phyloP scores from a whole-genome alignment of 1,140 invertebrate genomes.

The Drosophila sturtevanti region DNA sequence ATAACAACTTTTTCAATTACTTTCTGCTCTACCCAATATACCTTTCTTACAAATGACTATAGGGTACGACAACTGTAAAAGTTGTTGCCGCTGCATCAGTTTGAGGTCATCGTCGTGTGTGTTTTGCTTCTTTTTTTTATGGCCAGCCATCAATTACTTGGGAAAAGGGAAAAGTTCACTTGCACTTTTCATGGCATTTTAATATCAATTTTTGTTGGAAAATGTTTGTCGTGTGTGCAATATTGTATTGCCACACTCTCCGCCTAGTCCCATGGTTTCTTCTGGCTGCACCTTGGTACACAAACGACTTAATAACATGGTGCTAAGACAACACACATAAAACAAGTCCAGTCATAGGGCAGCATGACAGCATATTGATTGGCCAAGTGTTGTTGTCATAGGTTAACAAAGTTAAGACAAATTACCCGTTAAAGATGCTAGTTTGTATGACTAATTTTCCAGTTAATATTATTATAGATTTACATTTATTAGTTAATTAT shows the following conservation, averaged over 20 bases:
- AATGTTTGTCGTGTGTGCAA: not conserved
- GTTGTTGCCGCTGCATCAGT: constrained; percentile 1
- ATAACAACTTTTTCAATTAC: not conserved
- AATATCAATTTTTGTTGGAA: constrained; percentile 14
- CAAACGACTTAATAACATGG: not conserved
- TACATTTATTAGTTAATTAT: too few species aligned
- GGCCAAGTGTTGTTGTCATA: not conserved
- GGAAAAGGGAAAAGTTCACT: constrained; percentile 8
- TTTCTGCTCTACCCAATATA: not conserved
- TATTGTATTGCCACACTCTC: not conserved
- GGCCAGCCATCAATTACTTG: constrained; percentile 11
- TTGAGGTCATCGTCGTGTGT: constrained; percentile 7
- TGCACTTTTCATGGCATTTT: constrained; percentile 16
- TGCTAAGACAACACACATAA: not conserved
- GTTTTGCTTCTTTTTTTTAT: constrained; percentile 14
- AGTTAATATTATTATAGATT: too few species aligned
- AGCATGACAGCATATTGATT: not conserved
- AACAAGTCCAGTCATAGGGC: not conserved
- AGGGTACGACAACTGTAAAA: not conserved
- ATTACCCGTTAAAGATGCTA: not conserved
- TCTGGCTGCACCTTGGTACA: not conserved
- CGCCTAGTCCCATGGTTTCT: too few species aligned
- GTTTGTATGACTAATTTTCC: too few species aligned
- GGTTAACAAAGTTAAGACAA: not conserved
- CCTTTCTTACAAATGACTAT: not conserved